Evolutionary conservation across 2,113 vertebrate species (phyloP), one percentile per base, ranked within the genome.

Genomic region (Dendrocopos noguchii): DNA sequence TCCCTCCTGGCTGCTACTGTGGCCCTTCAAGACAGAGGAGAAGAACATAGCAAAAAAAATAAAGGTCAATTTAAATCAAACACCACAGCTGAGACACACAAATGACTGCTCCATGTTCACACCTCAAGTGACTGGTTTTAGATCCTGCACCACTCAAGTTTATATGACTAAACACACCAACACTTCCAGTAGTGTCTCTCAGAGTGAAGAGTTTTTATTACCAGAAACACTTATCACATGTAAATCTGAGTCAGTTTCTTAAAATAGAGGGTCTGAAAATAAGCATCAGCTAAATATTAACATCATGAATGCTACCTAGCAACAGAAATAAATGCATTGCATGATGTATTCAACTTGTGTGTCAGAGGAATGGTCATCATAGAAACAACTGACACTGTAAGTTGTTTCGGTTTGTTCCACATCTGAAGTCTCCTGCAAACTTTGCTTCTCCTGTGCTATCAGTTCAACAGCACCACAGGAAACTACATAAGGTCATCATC

Each of bases 231-330:
- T 55, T 72, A 56, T 36, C 55, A 27, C 44, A 56, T 46, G 39
- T 57, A 87, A 89, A 72, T 57, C 65, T 21, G 46, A 65, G 77
- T 80, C 90, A 80, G 19, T 52, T 56, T 24, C 87, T 73, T 34
- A 55, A 90, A 95, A 90, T 16, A 90, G 74, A 46, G 13, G 12
- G 36, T 28, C 80, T 76, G 59, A 81, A 73, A 85, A 71, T 28
- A 79, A 90, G 75, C 47, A 52, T 19, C 39, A 68, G 76, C 42
- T 50, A 25, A 59, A 57, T 13, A 42, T 12, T 31, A 71, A 8
- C 24, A 55, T 27, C 7, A 16, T 29, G 33, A 84, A 46, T 19
- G 46, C 36, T 52, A 47, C 50, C 56, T 52, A 28, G 47, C 44
- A 68, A 47, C 55, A 90, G 53, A 53, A 77, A 29, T 5, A 22